phyloP scores from a whole-genome alignment of 2,113 vertebrate genomes.

The Hypanus sabinus region DNA sequence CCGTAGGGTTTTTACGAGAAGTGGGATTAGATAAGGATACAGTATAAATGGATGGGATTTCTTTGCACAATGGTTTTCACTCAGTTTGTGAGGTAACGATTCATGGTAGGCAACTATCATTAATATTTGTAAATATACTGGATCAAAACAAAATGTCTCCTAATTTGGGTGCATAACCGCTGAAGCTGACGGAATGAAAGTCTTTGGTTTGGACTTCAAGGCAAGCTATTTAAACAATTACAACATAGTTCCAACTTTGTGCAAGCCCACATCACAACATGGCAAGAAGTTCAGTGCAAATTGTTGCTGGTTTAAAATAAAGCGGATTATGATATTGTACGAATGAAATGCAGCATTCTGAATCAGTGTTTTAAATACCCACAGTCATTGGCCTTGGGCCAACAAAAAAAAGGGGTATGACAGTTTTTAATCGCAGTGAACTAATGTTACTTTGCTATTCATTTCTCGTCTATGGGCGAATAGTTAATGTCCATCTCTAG shows the following conservation, averaged over 20 bases:
- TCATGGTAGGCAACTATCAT: not conserved
- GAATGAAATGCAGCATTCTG: not conserved
- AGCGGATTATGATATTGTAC: not conserved
- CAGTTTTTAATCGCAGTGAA: not conserved
- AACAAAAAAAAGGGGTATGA: not conserved
- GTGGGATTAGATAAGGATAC: too few species aligned
- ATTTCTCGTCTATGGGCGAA: too few species aligned
- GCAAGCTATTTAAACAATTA: not conserved
- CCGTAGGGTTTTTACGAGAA: too few species aligned
- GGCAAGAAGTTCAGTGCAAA: not conserved
- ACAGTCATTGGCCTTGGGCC: not conserved
- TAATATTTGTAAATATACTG: not conserved
- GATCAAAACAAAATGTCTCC: not conserved
- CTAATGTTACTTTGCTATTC: too few species aligned
- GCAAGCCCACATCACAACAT: not conserved
- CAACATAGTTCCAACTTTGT: not conserved
- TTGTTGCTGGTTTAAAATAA: not conserved
- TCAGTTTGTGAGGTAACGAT: not conserved
- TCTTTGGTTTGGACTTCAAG: not conserved
- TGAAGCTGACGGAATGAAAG: not conserved
- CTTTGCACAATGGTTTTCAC: not conserved
- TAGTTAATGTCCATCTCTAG: too few species aligned
- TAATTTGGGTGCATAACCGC: not conserved
- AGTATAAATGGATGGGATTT: too few species aligned
- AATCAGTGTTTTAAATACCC: not conserved